These are phyloP conservation scores for Lepilemur septentrionalis DNA, from an alignment of 2,797 vertebrate genomes.

Conservation along the genomic window DNA sequence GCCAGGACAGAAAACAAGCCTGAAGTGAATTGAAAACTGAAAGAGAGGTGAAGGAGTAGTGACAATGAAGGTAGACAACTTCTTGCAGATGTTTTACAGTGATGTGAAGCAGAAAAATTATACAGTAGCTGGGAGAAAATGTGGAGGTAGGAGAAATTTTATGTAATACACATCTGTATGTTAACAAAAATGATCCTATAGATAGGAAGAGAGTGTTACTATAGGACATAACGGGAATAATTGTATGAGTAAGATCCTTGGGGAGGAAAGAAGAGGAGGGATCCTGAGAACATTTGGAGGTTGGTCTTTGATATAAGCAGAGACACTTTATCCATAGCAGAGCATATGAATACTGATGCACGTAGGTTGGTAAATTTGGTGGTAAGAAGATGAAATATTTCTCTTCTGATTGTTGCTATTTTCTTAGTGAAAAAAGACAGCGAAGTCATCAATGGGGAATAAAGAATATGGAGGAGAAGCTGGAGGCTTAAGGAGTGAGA, in stretches of 20 bases:
- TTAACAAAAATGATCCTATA: not conserved
- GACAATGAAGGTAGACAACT: not conserved
- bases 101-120: not conserved
- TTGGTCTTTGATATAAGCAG: not conserved
- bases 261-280: not conserved
- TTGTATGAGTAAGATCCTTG: not conserved
- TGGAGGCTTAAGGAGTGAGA: not conserved
- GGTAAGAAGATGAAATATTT: not conserved
- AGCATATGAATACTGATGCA: not conserved
- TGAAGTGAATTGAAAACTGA: not conserved
- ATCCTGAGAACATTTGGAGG: not conserved
- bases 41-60: not conserved
- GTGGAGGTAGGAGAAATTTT: not conserved
- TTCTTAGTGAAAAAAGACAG: not conserved
- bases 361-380: not conserved
- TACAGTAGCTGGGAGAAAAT: not conserved
- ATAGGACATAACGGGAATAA: not conserved
- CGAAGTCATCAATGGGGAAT: not conserved
- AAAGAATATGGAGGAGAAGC: not conserved
- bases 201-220: not conserved
- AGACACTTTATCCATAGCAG: not conserved
- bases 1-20: not conserved
- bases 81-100: not conserved
- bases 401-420: not conserved
- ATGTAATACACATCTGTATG: not conserved